Evolutionary conservation across 2,797 vertebrate genomes (phyloP).

Genomic region (Thaleichthys pacificus): DNA sequence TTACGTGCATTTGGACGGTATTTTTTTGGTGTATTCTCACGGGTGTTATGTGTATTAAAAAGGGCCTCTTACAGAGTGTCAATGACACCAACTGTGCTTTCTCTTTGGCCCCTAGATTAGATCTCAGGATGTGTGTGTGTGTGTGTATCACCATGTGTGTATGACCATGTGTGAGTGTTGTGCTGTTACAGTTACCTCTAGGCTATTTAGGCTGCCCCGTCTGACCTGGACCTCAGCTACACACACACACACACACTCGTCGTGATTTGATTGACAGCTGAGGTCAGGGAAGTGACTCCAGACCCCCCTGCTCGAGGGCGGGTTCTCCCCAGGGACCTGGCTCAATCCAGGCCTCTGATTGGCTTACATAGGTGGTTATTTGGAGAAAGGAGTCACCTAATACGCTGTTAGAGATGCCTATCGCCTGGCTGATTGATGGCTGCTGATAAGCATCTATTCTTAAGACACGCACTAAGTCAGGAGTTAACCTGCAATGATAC

Average conservation of each 20-base stretch:
- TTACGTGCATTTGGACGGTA: no score
- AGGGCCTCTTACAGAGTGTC: no score
- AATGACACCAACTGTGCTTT: no score
- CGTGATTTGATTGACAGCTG: not conserved
- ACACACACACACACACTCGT: not conserved
- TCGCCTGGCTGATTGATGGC: not conserved
- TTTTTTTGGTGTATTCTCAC: no score
- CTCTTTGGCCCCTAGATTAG: no score
- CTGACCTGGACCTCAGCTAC: not conserved
- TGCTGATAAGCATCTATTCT: not conserved
- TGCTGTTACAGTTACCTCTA: not conserved
- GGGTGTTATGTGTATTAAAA: no score
- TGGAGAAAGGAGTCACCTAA: not conserved
- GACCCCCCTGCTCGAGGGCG: not conserved
- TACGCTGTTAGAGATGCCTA: not conserved
- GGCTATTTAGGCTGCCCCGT: no score
- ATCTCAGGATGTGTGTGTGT: not conserved
- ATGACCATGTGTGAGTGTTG: not conserved
- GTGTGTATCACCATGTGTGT: not conserved
- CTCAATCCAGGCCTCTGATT: not conserved
- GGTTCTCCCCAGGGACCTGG: not conserved
- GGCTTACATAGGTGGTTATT: not conserved
- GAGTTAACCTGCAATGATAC: no score
- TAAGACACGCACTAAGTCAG: not conserved
- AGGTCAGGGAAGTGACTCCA: not conserved